Base-by-base conservation (phyloP, 2,113 vertebrate genomes). In the Oostethus manadensis region DNA sequence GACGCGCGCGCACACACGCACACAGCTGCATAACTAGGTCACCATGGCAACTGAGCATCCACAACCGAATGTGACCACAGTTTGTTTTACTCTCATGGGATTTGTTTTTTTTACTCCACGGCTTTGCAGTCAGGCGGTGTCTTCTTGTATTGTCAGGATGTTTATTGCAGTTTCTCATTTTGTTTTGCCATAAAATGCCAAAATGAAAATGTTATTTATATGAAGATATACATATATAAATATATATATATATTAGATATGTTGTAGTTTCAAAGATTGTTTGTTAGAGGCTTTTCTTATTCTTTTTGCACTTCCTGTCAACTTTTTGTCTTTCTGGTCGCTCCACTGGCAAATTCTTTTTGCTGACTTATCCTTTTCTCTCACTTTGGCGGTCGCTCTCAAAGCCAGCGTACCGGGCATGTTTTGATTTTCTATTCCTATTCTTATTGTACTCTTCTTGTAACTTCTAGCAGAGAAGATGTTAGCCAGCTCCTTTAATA, bases 401-500 rank as follows among this genome's bases (percentile, higher is more conserved):
- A 78, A 53, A 79, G 80, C 77, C 75, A 87, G 74, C 84, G 81
- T 87, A 76, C 68, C 85, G 87, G 90, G 86, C 44, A 35, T 18
- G 51, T 11, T 11, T 18, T 21, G 13, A 35, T 40, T 21, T 54
- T 88, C 84, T 88, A 88, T 90, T 91, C 90, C 83, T 90, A 90
- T 89, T 90, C 88, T 88, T 89, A 90, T 89, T 84, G 89, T 91
- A 88, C 69, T 88, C 88, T 91, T 89, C 76, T 14, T 42, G 38
- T 42, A 82, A 90, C 86, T 90, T 88, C 78, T 90, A 91, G 88
- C 84, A 88, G 89, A 83, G 84, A 84, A 77, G 84, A 88, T 82
- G 88, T 91, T 89, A 86, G 86, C 81, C 80, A 85, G 85, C 87
- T 91, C 85, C 89, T 92, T 92, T 91, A 91, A 91, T 92, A 92